These are phyloP conservation scores for Podiceps cristatus DNA, from an alignment of 2,113 vertebrate species.

Conservation along the genomic window DNA sequence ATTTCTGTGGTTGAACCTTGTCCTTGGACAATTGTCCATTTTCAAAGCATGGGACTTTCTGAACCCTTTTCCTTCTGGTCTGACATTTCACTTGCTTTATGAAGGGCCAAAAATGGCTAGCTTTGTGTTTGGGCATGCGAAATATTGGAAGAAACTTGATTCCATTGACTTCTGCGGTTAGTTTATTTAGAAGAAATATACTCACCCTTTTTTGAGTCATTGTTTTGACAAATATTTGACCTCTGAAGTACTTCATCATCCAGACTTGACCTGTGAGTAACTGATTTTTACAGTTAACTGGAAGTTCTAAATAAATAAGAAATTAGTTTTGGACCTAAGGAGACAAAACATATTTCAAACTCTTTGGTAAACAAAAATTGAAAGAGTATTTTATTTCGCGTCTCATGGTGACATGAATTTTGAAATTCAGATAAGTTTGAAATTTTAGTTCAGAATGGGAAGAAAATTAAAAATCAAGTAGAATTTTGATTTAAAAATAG, in stretches of 20 bases:
- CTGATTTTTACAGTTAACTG: not conserved
- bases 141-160: not conserved
- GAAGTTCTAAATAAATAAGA: not conserved
- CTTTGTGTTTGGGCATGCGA: not conserved
- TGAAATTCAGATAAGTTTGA: not conserved
- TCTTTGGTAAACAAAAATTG: not conserved
- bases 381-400: not conserved
- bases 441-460: not conserved
- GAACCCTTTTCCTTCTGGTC: constrained; percentile 21
- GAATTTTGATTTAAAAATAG: not conserved
- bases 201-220: constrained; percentile 1
- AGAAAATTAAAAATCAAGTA: not conserved
- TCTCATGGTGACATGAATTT: not conserved
- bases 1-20: constrained; percentile 33
- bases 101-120: not conserved
- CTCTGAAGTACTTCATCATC: constrained; percentile 25
- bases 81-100: not conserved
- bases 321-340: not conserved
- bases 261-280: not conserved
- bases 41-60: not conserved
- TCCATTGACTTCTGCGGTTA: not conserved
- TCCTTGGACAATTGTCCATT: not conserved
- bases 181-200: constrained; percentile 8
- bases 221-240: constrained; percentile 29
- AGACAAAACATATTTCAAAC: not conserved